Conservation (phyloP, 2,888 invertebrate species). For the Polymixis flavicincta region DNA sequence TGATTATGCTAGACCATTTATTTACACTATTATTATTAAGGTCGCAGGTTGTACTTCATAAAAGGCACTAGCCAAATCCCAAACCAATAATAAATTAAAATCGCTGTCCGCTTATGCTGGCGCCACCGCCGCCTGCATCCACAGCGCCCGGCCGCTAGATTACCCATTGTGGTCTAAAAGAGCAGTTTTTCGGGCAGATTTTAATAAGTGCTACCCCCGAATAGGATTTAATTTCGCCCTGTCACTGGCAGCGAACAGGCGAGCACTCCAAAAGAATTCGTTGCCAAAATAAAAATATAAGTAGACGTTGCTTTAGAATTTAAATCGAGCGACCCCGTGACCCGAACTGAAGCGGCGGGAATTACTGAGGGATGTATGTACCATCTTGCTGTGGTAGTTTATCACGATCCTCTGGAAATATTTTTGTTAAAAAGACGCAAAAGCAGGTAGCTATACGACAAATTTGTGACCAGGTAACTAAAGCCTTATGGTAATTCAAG, state of each 20-base stretch:
- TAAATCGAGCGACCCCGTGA: constrained; percentile 57
- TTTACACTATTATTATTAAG: not conserved
- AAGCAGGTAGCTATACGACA: not conserved
- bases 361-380: constrained; percentile 21
- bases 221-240: constrained; percentile 84
- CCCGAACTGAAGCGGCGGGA: constrained; percentile 28
- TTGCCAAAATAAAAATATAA: constrained; percentile 67
- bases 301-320: constrained; percentile 63
- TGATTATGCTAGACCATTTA: no score
- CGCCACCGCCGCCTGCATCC: constrained; percentile 25
- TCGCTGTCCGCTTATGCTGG: constrained; percentile 10
- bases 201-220: constrained; percentile 82
- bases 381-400: constrained; percentile 9
- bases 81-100: not conserved
- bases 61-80: not conserved
- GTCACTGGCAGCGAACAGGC: constrained; percentile 78
- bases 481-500: no score
- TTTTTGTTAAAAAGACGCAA: not conserved
- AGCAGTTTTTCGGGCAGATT: constrained; percentile 84
- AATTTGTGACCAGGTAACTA: not conserved
- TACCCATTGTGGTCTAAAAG: constrained; percentile 81
- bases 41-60: no score
- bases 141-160: constrained; percentile 68
- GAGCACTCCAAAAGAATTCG: constrained; percentile 64
- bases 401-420: not conserved